Evolutionary conservation across 2,888 invertebrate species (phyloP).

Genomic region (Uropetala carovei): DNA sequence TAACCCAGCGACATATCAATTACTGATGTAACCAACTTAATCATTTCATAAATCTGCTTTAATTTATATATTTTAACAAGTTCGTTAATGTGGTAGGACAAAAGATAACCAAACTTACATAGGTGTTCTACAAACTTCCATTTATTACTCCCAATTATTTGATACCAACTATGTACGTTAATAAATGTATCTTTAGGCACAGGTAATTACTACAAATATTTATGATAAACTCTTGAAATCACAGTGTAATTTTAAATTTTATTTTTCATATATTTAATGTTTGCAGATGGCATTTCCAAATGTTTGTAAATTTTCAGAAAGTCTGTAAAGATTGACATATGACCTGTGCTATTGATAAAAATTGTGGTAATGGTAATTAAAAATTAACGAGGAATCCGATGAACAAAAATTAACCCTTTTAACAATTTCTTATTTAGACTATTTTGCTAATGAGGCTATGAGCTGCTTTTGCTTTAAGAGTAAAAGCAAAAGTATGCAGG

Average conservation of each 20-base stretch:
- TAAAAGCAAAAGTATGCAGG: constrained; percentile 38
- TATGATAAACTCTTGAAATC: not conserved
- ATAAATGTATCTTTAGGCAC: constrained; percentile 32
- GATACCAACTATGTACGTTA: not conserved
- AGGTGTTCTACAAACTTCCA: constrained; percentile 29
- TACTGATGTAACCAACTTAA: constrained; percentile 44
- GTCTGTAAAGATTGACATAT: not conserved
- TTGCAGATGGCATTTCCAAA: constrained; percentile 13
- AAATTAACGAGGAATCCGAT: constrained; percentile 13
- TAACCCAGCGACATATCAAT: constrained; percentile 55
- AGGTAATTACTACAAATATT: not conserved
- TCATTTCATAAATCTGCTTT: constrained; percentile 29
- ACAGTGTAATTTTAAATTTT: not conserved
- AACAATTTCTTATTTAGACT: constrained; percentile 21
- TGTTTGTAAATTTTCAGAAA: not conserved
- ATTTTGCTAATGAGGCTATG: constrained; percentile 64
- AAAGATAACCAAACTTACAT: not conserved
- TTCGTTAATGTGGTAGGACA: constrained; percentile 2
- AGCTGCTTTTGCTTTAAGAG: constrained; percentile 28
- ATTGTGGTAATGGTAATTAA: not conserved
- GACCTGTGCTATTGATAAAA: constrained; percentile 22
- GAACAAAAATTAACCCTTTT: constrained; percentile 27
- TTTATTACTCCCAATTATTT: constrained; percentile 29
- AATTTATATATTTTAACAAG: constrained; percentile 25
- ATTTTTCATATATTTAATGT: constrained; percentile 2